A percentile compares a stretch with the other conserved stretches of the same genome.
Conservation (phyloP, 2,797 vertebrate genomes). For the Mastacembelus armatus region DNA sequence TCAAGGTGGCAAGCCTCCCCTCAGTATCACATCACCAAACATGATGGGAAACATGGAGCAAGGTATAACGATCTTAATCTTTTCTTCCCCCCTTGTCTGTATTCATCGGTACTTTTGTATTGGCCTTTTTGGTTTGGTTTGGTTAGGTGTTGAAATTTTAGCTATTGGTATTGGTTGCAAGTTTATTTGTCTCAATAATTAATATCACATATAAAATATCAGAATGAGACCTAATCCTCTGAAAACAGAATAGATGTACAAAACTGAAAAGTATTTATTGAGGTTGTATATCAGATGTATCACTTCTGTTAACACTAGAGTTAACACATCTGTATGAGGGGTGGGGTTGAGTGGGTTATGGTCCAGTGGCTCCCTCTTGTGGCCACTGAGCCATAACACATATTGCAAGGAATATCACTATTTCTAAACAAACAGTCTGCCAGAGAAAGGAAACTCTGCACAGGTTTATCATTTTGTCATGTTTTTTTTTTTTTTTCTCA, state of each 20-base stretch:
- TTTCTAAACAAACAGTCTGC: conserved; percentile 5
- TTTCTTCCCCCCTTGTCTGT: background rate
- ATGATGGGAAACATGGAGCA: conserved; percentile 95
- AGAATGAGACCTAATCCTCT: background rate
- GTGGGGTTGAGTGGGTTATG: conserved; percentile 50
- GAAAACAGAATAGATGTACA: background rate
- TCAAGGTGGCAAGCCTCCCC: conserved; percentile 92
- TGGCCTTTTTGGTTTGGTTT: background rate
- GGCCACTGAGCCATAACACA: conserved; percentile 33
- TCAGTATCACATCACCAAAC: conserved; percentile 96
- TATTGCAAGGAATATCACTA: background rate
- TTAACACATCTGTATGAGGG: conserved; percentile 45
- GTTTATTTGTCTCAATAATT: background rate
- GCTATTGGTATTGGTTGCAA: background rate
- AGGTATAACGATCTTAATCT: conserved; percentile 88
- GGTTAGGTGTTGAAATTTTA: background rate
- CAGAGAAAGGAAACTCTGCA: conserved; percentile 6
- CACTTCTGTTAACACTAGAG: conserved; percentile 5
- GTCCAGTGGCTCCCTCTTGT: conserved; percentile 79
- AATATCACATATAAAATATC: background rate
- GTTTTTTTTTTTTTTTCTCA: conserved; percentile 14
- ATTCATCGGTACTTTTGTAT: background rate
- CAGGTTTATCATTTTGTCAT: conserved; percentile 28
- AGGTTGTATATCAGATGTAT: conserved; percentile 9
- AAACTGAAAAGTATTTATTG: background rate